A percentile compares a stretch with the other conserved stretches of the same genome.
phyloP scores from a whole-genome alignment of 2,113 vertebrate species.

The Clinocottus analis region DNA sequence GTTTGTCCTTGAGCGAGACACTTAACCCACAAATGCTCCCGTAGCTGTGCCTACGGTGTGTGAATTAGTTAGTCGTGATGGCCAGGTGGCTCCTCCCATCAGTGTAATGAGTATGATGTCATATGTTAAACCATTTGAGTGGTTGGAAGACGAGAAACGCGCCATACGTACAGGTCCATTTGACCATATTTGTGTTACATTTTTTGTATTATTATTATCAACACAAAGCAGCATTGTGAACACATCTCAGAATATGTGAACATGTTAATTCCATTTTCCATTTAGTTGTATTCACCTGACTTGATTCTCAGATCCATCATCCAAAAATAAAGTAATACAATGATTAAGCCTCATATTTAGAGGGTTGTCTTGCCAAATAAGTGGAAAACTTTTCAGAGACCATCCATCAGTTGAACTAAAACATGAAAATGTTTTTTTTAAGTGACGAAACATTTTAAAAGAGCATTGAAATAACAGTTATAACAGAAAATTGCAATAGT shows the following conservation, averaged over 20 bases:
- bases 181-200: too few species aligned
- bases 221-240: not conserved
- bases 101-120: too few species aligned
- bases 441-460: too few species aligned
- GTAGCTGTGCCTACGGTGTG: not conserved
- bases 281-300: not conserved
- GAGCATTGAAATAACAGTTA: too few species aligned
- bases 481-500: not conserved
- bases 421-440: too few species aligned
- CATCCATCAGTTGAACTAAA: not conserved
- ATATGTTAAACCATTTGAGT: too few species aligned
- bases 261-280: not conserved
- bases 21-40: too few species aligned
- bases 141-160: too few species aligned
- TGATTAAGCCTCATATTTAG: not conserved
- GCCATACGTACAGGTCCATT: too few species aligned
- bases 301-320: not conserved
- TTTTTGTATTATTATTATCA: not conserved
- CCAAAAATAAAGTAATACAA: not conserved
- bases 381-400: not conserved
- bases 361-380: not conserved
- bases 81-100: too few species aligned
- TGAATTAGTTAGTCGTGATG: not conserved
- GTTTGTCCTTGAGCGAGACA: too few species aligned
- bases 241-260: not conserved